Base-by-base conservation (phyloP, 2,797 vertebrate species). In the Hydrophis major region DNA sequence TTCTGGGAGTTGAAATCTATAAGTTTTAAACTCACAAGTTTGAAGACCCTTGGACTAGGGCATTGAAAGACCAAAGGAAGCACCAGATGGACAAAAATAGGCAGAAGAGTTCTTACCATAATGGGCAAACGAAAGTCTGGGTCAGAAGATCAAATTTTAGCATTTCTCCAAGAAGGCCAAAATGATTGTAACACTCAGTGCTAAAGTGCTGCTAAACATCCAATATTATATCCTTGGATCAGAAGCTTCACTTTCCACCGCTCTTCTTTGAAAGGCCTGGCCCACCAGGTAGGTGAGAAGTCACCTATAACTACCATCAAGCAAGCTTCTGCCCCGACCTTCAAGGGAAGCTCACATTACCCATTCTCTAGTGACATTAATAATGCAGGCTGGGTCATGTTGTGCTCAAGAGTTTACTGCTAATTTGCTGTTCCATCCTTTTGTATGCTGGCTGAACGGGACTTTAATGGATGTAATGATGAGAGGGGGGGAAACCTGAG, bases 391-490 rank as follows among this genome's bases (percentile, higher is more conserved):
- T 14, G 93, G 97, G 94, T 98, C 97, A 98, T 98, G 98, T 98
- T 97, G 97, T 93, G 98, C 97, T 98, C 98, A 98, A 98, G 98
- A 97, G 98, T 94, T 98, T 98, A 97, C 97, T 97, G 97, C 98
- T 98, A 98, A 98, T 98, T 98, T 98, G 98, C 98, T 98, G 98
- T 98, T 97, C 92, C 91, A 47, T 97, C 96, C 96, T 97, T 96
- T 94, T 95, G 92, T 97, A 97, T 94, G 28, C 20, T 8, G 60
- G 63, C 87, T 14, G 60, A 96, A 96, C 96, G 95, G 96, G 97
- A 97, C 97, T 98, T 98, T 98, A 98, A 98, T 98, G 98, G 98
- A 98, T 98, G 98, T 98, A 97, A 98, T 97, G 98, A 98, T 98
- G 98, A 98, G 98, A 98, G 98, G 97, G 96, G 96, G 27, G 97